These are phyloP conservation scores for Melanotaenia pygmaea DNA, from an alignment of 2,797 vertebrate species.

Conservation along the genomic window DNA sequence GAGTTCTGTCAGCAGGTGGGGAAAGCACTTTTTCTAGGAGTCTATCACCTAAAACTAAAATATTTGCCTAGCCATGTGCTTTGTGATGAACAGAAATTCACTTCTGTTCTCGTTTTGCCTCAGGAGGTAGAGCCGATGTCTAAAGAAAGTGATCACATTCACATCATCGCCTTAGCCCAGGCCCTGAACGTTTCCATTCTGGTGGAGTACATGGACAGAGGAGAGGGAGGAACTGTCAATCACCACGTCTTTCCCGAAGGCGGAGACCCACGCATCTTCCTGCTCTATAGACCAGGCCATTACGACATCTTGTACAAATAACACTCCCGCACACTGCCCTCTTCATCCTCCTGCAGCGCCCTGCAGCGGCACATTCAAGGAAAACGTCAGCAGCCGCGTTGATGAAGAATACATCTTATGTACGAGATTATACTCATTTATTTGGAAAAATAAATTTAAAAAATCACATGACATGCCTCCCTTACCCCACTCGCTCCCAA, in stretches of 20 bases:
- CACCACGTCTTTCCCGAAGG: conserved; percentile 94
- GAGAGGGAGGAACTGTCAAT: conserved; percentile 92
- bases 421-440: conserved; percentile 73
- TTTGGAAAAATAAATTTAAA: conserved; percentile 53
- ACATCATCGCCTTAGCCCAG: conserved; percentile 96
- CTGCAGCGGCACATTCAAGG: conserved; percentile 44
- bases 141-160: conserved; percentile 97
- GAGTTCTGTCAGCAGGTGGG: conserved; percentile 96
- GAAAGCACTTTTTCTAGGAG: too few relatives aligned
- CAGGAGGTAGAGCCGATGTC: conserved; percentile 97
- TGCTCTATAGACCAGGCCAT: conserved; percentile 95
- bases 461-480: conserved; percentile 69
- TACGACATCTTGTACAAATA: conserved; percentile 98
- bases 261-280: conserved; percentile 92
- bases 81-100: not conserved
- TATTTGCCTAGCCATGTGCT: not conserved
- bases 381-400: conserved; percentile 65
- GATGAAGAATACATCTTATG: conserved; percentile 74
- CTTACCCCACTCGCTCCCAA: conserved; percentile 33
- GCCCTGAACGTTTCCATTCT: conserved; percentile 91
- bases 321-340: conserved; percentile 48
- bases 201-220: conserved; percentile 98
- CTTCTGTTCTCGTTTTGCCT: not conserved
- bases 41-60: too few relatives aligned
- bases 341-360: conserved; percentile 38